Conservation (phyloP, 1,140 invertebrate genomes). For the Trissolcus basalis region DNA sequence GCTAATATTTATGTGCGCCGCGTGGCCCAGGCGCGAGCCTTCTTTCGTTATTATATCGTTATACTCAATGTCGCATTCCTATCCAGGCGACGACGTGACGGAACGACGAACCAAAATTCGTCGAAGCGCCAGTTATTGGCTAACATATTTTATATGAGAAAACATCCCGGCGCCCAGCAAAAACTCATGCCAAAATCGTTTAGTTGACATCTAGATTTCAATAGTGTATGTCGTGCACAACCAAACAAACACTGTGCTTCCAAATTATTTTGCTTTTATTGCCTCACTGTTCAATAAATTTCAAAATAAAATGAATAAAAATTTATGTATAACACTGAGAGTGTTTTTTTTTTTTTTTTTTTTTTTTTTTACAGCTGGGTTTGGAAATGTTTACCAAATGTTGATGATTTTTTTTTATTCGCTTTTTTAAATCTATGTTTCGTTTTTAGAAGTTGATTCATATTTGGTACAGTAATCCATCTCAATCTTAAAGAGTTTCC, state of each 20-base stretch:
- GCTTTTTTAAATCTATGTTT: neutral
- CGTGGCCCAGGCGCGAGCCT: slow-evolving; percentile 58
- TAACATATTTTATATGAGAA: slow-evolving; percentile 38
- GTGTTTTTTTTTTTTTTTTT: neutral
- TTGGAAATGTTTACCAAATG: too few species aligned
- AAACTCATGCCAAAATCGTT: slow-evolving; percentile 4
- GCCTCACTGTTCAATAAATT: too few species aligned
- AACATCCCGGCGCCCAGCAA: slow-evolving; percentile 6
- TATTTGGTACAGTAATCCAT: slow-evolving; percentile 7
- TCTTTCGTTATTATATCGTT: slow-evolving; percentile 49
- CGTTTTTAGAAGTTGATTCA: neutral
- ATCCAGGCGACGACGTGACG: slow-evolving; percentile 55
- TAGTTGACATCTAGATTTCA: slow-evolving; percentile 6
- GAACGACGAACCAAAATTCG: slow-evolving; percentile 50
- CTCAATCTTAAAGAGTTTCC: slow-evolving; percentile 39
- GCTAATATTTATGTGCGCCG: slow-evolving; percentile 69
- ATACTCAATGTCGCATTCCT: slow-evolving; percentile 30
- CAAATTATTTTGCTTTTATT: too few species aligned
- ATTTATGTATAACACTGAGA: too few species aligned
- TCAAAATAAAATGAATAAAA: too few species aligned
- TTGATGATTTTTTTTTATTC: too few species aligned
- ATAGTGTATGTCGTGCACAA: too few species aligned
- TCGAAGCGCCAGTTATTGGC: slow-evolving; percentile 37
- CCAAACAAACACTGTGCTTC: too few species aligned
- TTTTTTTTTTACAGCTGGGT: too few species aligned